Evolutionary conservation across 2,888 invertebrate genomes (phyloP).

Genomic region (Germaria angustata): DNA sequence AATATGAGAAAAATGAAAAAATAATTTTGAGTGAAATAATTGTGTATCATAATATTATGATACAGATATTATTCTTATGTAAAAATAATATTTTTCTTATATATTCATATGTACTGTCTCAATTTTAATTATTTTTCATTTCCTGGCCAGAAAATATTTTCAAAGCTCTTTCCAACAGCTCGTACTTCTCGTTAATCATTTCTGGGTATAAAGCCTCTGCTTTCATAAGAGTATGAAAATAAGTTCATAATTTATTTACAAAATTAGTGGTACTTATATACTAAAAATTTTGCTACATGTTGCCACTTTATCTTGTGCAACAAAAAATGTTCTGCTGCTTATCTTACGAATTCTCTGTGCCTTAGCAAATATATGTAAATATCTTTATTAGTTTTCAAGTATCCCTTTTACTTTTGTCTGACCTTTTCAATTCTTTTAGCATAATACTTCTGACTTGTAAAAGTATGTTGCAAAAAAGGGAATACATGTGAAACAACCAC

Average conservation of each 20-base stretch:
- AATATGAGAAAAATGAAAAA: too few relatives aligned
- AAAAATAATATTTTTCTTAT: too few relatives aligned
- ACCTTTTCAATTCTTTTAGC: conserved; percentile 49
- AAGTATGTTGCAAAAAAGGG: background rate
- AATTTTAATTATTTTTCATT: too few relatives aligned
- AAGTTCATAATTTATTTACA: conserved; percentile 76
- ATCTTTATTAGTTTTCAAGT: conserved; percentile 24
- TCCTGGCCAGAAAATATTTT: background rate
- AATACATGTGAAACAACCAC: conserved; percentile 22
- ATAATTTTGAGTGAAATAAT: too few relatives aligned
- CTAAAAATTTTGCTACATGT: conserved; percentile 25
- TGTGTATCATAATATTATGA: too few relatives aligned
- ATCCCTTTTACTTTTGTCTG: conserved; percentile 42
- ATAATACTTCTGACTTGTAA: conserved; percentile 37
- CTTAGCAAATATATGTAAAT: background rate
- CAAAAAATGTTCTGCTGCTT: conserved; percentile 9
- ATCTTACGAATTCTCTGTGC: background rate
- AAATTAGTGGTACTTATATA: conserved; percentile 66
- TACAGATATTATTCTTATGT: too few relatives aligned
- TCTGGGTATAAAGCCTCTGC: background rate
- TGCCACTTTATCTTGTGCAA: background rate
- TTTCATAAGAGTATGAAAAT: conserved; percentile 44
- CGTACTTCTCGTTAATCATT: background rate
- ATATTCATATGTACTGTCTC: too few relatives aligned
- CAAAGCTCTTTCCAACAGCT: background rate